These are phyloP conservation scores for Psilanteris sp. DNA, from an alignment of 1,140 invertebrate species.

Conservation along the genomic window DNA sequence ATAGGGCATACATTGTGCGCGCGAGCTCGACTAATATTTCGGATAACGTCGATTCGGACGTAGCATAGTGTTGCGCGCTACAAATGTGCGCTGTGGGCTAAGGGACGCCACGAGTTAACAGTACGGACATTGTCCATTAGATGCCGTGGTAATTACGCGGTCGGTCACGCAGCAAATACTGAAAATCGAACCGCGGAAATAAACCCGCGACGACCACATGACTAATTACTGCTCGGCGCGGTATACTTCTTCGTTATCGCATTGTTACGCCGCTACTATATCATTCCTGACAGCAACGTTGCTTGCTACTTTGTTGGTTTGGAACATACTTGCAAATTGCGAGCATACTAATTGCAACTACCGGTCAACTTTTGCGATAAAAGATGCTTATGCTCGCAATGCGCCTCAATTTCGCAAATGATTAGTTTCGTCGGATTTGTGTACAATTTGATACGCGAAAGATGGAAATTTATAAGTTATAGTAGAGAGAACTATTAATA, in stretches of 20 bases:
- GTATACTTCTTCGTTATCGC: conserved; percentile 44
- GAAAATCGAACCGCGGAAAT: conserved; percentile 62
- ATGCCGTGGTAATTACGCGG: conserved; percentile 62
- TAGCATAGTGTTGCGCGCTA: conserved; percentile 15
- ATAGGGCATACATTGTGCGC: conserved; percentile 70
- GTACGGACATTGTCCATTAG: conserved; percentile 65
- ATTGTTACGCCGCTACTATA: conserved; percentile 29
- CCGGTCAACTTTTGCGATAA: too few relatives aligned
- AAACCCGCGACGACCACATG: conserved; percentile 53
- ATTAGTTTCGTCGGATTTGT: too few relatives aligned
- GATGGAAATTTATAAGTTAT: too few relatives aligned
- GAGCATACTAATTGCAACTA: conserved; percentile 18
- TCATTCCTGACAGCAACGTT: conserved; percentile 32
- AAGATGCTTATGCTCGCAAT: too few relatives aligned
- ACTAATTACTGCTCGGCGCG: conserved; percentile 47
- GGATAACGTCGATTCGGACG: conserved; percentile 69
- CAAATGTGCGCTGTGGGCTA: conserved; percentile 48
- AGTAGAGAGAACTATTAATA: too few relatives aligned
- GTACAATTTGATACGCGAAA: too few relatives aligned
- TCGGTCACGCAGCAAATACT: conserved; percentile 34
- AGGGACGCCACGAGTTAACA: conserved; percentile 52
- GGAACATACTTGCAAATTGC: neutral
- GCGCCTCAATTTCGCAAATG: too few relatives aligned
- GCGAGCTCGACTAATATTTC: conserved; percentile 69
- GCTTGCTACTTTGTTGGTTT: conserved; percentile 12